Base-by-base conservation (phyloP, 2,113 vertebrate species). In the Fregata magnificens region DNA sequence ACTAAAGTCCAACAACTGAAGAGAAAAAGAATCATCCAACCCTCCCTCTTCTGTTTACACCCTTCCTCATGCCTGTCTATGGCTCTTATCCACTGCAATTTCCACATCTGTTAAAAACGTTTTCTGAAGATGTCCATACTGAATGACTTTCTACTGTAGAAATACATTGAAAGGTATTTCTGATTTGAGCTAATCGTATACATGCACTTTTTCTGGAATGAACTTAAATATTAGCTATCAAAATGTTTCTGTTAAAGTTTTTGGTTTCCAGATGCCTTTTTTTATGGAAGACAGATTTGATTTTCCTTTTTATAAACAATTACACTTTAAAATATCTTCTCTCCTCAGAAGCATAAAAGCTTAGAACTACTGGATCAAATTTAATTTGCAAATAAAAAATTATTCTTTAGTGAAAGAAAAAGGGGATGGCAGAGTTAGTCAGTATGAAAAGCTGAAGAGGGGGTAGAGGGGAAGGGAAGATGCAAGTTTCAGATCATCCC, bases 61-160 rank as follows among this genome's bases (percentile, higher is more conserved):
- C 9, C 2, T 71, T 87, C 36, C 20, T 52, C 11, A 25, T 29
- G 49, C 20, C 15, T 0, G 0, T 62, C 36, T 29, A 6, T 17
- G 22, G 15, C n/a, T 90, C 31, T 62, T 44, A 74, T 21, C 13
- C 26, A 49, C 59, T 78, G 19, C 29, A 24, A 8, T 38, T 19
- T 59, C 58, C 40, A 56, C 10, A 24, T 52, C 25, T 53, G 15
- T 38, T 36, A 40, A 77, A 80, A 93, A 44, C 3, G 1, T 45
- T 90, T 91, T 61, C 62, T 88, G 49, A 70, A 72, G 65, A 62
- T 44, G 6, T 74, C 79, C 74, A 13, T 50, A 21, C 32, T 49
- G 85, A 83, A 36, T 49, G 3, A 40, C 7, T 88, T 87, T 20
- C 19, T 47, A 22, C 55, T 69, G 26, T 31, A 69, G 9, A 12